A percentile compares a stretch with the other conserved stretches of the same genome.
phyloP scores from a whole-genome alignment of 92 coral and sea anemone species.

The Umimayanthus kanabou region DNA sequence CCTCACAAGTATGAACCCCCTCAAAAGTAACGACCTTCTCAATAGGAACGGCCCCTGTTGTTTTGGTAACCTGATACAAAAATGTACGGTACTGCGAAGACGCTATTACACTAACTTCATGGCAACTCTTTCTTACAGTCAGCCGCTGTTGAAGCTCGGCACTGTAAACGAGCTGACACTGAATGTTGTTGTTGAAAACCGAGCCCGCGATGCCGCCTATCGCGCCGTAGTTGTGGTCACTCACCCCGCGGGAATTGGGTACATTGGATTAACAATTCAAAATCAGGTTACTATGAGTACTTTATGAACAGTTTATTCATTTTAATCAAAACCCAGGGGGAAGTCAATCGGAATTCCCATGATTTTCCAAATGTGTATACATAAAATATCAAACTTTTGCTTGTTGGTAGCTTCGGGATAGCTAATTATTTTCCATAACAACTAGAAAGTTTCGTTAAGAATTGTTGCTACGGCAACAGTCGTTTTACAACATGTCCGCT shows the following conservation, averaged over 20 bases:
- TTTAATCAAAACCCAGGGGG: too few relatives aligned
- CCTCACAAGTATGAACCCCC: too few relatives aligned
- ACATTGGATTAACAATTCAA: conserved; percentile 1
- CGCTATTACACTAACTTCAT: too few relatives aligned
- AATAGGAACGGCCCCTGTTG: neutral
- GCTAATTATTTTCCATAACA: too few relatives aligned
- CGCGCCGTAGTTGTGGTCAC: conserved; percentile 2
- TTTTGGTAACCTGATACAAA: too few relatives aligned
- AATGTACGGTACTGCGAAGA: too few relatives aligned
- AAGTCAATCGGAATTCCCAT: neutral
- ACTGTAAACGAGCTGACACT: conserved; percentile 15
- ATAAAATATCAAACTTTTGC: too few relatives aligned
- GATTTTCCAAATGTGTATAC: neutral
- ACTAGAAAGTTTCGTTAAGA: too few relatives aligned
- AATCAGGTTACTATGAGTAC: conserved; percentile 14
- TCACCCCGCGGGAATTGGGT: conserved; percentile 27
- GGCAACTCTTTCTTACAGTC: conserved; percentile 1
- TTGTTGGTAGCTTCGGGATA: too few relatives aligned
- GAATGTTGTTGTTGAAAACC: conserved; percentile 10
- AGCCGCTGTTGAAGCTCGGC: conserved; percentile 30
- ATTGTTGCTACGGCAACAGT: too few relatives aligned
- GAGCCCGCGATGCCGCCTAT: conserved; percentile 24
- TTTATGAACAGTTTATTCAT: neutral
- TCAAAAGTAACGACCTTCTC: too few relatives aligned
- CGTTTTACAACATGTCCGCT: too few relatives aligned